Evolutionary conservation across 2,888 invertebrate genomes (phyloP).

Genomic region (Sylvicola cinctus): DNA sequence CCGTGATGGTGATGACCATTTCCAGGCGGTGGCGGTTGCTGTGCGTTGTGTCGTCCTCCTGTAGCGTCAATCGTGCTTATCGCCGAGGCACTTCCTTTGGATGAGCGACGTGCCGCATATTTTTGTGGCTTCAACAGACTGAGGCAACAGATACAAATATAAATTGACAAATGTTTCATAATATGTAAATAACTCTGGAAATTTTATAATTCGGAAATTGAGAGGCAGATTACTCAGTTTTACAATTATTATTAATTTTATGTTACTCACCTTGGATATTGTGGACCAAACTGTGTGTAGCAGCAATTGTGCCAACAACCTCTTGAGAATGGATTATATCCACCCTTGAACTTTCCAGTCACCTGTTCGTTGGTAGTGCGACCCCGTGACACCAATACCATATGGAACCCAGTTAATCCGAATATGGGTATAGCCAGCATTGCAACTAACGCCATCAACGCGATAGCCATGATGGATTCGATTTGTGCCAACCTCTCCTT

Average conservation of each 20-base stretch:
- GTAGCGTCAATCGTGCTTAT: constrained; percentile 26
- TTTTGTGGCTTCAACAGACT: constrained; percentile 47
- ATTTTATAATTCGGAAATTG: too few species aligned
- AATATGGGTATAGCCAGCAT: constrained; percentile 90
- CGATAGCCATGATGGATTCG: constrained; percentile 65
- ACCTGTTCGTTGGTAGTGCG: constrained; percentile 99
- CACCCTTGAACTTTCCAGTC: constrained; percentile 96
- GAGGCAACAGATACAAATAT: too few species aligned
- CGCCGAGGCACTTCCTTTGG: constrained; percentile 28
- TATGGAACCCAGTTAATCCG: constrained; percentile 94
- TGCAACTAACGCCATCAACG: constrained; percentile 79
- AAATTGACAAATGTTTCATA: too few species aligned
- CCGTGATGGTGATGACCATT: constrained; percentile 8
- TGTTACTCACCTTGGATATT: constrained; percentile 72
- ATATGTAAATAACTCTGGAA: too few species aligned
- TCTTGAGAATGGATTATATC: constrained; percentile 93
- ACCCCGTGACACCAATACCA: constrained; percentile 88
- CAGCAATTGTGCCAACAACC: constrained; percentile 93
- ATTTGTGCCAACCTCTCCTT: constrained; percentile 61
- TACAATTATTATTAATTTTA: too few species aligned
- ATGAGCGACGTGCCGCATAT: constrained; percentile 38
- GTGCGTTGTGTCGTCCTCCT: constrained; percentile 26
- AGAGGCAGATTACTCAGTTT: too few species aligned
- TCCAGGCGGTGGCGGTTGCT: constrained; percentile 21
- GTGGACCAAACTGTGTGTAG: constrained; percentile 88